A percentile compares a stretch with the other conserved stretches of the same genome.
Conservation (phyloP, 2,113 vertebrate genomes). For the Chamaetylas fuelleborni region DNA sequence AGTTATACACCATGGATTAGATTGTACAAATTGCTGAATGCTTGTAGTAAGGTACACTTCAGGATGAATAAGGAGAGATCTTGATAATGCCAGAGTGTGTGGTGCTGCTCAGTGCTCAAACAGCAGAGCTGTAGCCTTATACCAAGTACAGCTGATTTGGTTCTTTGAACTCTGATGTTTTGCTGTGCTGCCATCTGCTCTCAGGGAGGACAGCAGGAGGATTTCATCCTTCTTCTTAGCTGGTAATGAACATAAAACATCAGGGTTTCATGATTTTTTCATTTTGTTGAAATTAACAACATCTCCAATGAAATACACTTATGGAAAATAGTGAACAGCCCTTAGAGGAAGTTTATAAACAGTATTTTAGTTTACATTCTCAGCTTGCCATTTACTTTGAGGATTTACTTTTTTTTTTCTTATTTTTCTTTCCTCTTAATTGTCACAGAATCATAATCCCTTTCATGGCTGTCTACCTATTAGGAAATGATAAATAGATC, state of each 20-base stretch:
- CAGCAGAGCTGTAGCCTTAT: not conserved
- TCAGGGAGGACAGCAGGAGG: not conserved
- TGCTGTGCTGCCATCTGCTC: not conserved
- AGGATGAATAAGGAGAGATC: not conserved
- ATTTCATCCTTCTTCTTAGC: not conserved
- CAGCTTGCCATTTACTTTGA: not conserved
- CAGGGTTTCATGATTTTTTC: not conserved
- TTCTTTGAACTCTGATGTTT: not conserved
- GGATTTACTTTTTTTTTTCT: not conserved
- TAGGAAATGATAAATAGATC: constrained; percentile 41
- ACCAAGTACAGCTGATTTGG: not conserved
- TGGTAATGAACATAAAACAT: not conserved
- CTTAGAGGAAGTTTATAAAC: not conserved
- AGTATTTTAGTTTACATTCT: not conserved
- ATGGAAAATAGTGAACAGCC: not conserved
- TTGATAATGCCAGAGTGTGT: not conserved
- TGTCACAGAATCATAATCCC: not conserved
- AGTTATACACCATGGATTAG: not conserved
- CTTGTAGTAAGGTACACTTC: not conserved
- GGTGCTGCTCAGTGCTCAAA: not conserved
- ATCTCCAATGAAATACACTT: not conserved
- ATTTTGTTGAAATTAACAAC: not conserved
- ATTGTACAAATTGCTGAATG: not conserved
- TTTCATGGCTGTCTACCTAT: constrained; percentile 4
- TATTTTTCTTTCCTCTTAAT: not conserved